Conservation (phyloP, 2,113 vertebrate genomes). For the Agelaius tricolor region DNA sequence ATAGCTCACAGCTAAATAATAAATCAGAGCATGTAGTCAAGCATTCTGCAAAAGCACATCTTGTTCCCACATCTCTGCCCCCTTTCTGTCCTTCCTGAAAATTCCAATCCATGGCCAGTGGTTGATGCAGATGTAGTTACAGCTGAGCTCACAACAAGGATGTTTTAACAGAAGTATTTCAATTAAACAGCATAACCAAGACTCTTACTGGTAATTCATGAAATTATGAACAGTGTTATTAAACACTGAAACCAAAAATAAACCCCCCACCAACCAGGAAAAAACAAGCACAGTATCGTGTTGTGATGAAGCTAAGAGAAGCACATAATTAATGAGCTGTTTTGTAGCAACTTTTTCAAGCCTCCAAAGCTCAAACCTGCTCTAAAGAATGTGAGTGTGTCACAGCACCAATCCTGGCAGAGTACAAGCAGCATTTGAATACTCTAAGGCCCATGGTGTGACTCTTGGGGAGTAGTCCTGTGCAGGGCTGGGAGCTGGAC, state of each 20-base stretch:
- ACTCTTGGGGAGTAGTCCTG: not conserved
- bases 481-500: not conserved
- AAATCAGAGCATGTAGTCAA: slow-evolving; percentile 70
- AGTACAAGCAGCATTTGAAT: not conserved
- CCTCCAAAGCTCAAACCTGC: not conserved
- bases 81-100: not conserved
- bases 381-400: not conserved
- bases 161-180: not conserved
- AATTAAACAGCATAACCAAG: not conserved
- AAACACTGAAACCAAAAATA: not conserved
- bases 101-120: not conserved
- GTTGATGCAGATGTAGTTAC: not conserved
- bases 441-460: too few relatives aligned
- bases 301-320: not conserved
- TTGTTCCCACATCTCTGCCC: slow-evolving; percentile 23
- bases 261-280: not conserved
- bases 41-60: slow-evolving; percentile 18
- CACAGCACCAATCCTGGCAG: not conserved
- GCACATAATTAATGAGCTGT: not conserved
- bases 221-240: not conserved
- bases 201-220: not conserved
- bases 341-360: not conserved
- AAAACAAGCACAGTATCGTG: not conserved
- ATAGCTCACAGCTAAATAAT: slow-evolving; percentile 76
- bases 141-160: not conserved